phyloP scores from a whole-genome alignment of 2,888 invertebrate genomes.

The Volucella zonaria region DNA sequence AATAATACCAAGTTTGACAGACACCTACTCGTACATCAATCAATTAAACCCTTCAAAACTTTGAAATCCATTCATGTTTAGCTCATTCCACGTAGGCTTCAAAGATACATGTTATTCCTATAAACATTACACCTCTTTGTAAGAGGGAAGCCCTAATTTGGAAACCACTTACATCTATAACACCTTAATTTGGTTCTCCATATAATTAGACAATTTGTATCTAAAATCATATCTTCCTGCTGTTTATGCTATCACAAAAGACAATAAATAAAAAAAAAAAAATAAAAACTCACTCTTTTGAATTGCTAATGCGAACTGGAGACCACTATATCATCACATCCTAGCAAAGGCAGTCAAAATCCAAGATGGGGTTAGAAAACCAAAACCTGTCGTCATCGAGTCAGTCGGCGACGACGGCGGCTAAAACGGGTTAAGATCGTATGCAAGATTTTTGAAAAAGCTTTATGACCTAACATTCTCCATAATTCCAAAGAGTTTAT shows the following conservation, averaged over 20 bases:
- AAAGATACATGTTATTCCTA: too few species aligned
- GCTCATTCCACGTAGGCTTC: too few species aligned
- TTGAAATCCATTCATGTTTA: too few species aligned
- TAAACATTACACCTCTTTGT: background rate
- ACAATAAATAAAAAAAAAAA: background rate
- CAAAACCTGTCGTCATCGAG: constrained; percentile 39
- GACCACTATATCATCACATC: constrained; percentile 46
- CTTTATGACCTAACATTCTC: constrained; percentile 44
- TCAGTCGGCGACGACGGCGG: background rate
- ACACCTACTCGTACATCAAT: too few species aligned
- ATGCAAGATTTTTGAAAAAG: constrained; percentile 22
- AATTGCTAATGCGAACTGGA: constrained; percentile 30
- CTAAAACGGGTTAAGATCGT: constrained; percentile 15
- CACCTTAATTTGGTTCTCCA: background rate
- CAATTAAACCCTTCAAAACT: too few species aligned
- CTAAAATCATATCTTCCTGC: background rate
- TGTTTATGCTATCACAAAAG: background rate
- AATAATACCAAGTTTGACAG: too few species aligned
- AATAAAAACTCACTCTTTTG: background rate
- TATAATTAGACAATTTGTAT: constrained; percentile 21
- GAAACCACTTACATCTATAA: constrained; percentile 4
- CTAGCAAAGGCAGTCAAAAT: background rate
- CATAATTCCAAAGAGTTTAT: constrained; percentile 38
- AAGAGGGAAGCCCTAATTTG: constrained; percentile 1
- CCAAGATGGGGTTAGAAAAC: background rate